Conservation (phyloP, 2,797 vertebrate species). For the Merluccius polli region DNA sequence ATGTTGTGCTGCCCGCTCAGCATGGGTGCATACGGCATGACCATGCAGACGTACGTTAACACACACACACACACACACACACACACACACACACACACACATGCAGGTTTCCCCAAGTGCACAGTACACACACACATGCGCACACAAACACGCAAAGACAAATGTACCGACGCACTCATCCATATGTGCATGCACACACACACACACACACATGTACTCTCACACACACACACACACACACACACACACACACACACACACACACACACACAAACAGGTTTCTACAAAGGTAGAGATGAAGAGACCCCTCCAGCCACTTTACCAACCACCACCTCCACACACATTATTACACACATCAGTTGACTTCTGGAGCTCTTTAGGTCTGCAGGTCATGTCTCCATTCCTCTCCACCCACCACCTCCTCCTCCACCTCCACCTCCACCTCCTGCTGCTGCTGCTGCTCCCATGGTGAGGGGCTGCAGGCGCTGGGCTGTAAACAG, state of each 20-base stretch:
- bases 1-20: constrained; percentile 35
- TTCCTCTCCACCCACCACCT: constrained; percentile 14
- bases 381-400: constrained; percentile 39
- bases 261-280: background rate
- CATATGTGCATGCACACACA: background rate
- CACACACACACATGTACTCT: background rate
- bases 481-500: constrained; percentile 67
- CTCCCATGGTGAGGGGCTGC: constrained; percentile 39
- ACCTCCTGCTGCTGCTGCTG: background rate
- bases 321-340: constrained; percentile 2
- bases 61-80: background rate
- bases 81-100: background rate
- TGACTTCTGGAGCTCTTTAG: constrained; percentile 25
- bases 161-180: background rate
- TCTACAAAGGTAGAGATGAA: background rate
- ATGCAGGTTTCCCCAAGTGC: background rate
- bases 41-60: background rate
- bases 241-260: background rate
- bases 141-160: background rate
- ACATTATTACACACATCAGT: constrained; percentile 15
- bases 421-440: constrained; percentile 31
- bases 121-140: background rate
- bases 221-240: too few relatives aligned
- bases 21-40: constrained; percentile 19
- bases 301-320: background rate